Evolutionary conservation across 1,140 invertebrate species (phyloP).

Genomic region (Drosophila kurseongensis): DNA sequence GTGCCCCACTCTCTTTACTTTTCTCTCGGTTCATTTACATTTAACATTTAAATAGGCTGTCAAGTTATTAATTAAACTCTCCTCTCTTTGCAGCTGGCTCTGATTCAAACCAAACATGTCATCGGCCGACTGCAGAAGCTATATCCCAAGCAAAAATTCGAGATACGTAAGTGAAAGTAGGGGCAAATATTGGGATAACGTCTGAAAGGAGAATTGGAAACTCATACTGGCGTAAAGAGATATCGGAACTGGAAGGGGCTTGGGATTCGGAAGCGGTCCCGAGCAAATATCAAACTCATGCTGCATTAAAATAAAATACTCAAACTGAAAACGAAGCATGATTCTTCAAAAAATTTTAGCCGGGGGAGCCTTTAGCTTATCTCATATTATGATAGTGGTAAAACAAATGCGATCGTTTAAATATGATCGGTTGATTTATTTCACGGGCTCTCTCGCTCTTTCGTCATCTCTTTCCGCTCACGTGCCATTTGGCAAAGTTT

Average conservation of each 20-base stretch:
- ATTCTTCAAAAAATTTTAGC: constrained; percentile 29
- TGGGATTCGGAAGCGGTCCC: background rate
- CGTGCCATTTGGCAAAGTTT: constrained; percentile 64
- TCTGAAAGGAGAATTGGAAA: constrained; percentile 15
- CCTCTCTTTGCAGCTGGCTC: constrained; percentile 88
- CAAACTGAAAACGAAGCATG: constrained; percentile 34
- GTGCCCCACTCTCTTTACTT: constrained; percentile 7
- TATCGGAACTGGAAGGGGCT: constrained; percentile 10
- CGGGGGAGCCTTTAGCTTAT: constrained; percentile 22
- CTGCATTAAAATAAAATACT: constrained; percentile 6
- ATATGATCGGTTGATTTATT: constrained; percentile 6
- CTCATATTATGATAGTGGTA: constrained; percentile 15
- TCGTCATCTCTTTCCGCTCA: constrained; percentile 40
- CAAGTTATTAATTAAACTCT: constrained; percentile 24
- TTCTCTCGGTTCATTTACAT: constrained; percentile 41
- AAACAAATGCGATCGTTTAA: constrained; percentile 19
- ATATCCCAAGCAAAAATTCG: constrained; percentile 89
- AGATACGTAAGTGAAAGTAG: constrained; percentile 88
- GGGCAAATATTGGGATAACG: constrained; percentile 9
- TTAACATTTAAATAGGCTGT: constrained; percentile 38
- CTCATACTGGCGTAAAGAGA: constrained; percentile 5
- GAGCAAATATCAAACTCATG: constrained; percentile 19
- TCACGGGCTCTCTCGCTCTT: constrained; percentile 1
- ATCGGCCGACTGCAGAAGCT: constrained; percentile 89
- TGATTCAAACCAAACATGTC: constrained; percentile 92